Evolutionary conservation across 2,888 invertebrate species (phyloP).

Genomic region (Lithophane leautieri): DNA sequence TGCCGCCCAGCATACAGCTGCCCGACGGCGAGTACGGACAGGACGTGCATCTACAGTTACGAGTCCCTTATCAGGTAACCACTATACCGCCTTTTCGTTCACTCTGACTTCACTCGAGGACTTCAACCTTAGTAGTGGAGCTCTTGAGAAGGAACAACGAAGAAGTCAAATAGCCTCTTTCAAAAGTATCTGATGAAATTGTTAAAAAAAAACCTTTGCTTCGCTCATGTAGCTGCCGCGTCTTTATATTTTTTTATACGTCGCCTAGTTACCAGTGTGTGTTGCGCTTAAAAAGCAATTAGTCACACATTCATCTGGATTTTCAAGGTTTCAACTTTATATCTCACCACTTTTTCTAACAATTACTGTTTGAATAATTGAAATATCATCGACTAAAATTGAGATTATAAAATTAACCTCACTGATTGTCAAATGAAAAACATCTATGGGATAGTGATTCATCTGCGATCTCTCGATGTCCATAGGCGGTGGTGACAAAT

Average conservation of each 20-base stretch:
- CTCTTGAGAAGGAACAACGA: background rate
- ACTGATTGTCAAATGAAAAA: background rate
- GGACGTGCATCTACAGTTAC: slow-evolving; percentile 91
- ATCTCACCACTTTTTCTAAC: background rate
- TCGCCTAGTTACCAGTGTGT: no score
- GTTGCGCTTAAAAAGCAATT: background rate
- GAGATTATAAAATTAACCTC: background rate
- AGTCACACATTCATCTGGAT: background rate
- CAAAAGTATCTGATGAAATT: background rate
- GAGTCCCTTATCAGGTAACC: slow-evolving; percentile 91
- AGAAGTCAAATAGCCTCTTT: background rate
- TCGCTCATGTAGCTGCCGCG: no score
- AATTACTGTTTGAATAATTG: background rate
- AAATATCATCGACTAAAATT: background rate
- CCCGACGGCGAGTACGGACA: slow-evolving; percentile 92
- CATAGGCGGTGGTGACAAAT: background rate
- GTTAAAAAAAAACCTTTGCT: no score
- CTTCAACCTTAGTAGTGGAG: background rate
- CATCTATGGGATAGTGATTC: background rate
- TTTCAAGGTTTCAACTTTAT: background rate
- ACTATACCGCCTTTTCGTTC: background rate
- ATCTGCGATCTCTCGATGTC: background rate
- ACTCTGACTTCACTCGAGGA: no score
- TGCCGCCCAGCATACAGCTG: slow-evolving; percentile 92
- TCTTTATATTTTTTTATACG: no score